Conservation (phyloP, 1,140 invertebrate genomes). For the Zaprionus vittiger region DNA sequence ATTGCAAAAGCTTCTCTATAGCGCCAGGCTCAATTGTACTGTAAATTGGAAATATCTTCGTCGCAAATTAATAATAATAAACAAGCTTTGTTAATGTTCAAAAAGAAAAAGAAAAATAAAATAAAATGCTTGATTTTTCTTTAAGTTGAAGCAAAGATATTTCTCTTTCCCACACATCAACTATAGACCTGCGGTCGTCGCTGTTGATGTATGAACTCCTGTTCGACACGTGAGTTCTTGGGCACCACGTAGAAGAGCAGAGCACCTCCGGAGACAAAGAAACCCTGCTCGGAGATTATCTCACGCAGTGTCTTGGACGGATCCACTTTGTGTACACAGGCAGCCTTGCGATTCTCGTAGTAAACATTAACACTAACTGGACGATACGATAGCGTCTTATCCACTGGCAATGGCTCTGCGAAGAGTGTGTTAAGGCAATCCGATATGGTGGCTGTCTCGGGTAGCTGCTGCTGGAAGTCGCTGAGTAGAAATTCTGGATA, state of each 20-base stretch:
- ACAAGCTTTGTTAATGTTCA: conserved; percentile 41
- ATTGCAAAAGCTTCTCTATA: conserved; percentile 53
- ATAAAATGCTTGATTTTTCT: not conserved
- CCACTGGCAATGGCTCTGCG: conserved; percentile 90
- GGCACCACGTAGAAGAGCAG: conserved; percentile 79
- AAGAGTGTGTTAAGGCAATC: conserved; percentile 91
- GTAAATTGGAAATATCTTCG: conserved; percentile 54
- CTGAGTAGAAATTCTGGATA: conserved; percentile 92
- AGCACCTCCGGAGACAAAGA: conserved; percentile 73
- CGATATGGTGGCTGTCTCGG: conserved; percentile 89
- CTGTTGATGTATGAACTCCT: conserved; percentile 68
- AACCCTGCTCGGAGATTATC: conserved; percentile 86
- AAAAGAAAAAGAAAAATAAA: conserved; percentile 2
- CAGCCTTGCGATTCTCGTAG: conserved; percentile 90
- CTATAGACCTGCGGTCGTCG: conserved; percentile 69
- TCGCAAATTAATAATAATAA: conserved; percentile 44
- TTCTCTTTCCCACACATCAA: conserved; percentile 21
- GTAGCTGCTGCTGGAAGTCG: conserved; percentile 90
- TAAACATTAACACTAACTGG: conserved; percentile 89
- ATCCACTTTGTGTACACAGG: conserved; percentile 87
- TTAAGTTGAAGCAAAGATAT: not conserved
- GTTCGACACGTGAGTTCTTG: conserved; percentile 60
- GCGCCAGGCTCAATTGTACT: conserved; percentile 74
- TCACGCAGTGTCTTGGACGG: conserved; percentile 87
- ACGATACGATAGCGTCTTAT: conserved; percentile 89